Evolutionary conservation across 2,797 vertebrate genomes (phyloP), one percentile per base, ranked within the genome.

Genomic region (Rhynchonycteris naso): DNA sequence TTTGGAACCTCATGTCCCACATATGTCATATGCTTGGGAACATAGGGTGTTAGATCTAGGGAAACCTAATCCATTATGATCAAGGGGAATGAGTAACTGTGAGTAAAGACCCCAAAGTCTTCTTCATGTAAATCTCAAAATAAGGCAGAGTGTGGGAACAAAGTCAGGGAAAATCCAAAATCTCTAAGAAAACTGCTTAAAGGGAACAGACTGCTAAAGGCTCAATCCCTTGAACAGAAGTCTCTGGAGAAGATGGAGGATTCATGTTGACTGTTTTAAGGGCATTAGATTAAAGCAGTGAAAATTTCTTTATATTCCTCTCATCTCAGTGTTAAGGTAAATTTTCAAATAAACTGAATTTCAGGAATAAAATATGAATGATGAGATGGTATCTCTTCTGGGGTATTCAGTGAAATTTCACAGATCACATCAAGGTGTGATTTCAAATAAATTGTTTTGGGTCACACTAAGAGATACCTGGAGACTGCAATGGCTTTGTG

Each of bases 351-450:
- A 93, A 93, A 65, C 65, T 72, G 33, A 75, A 85, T 89, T 94
- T 95, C n/a, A 63, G 35, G 89, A 97, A 85, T 85, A 81, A 22
- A 79, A 68, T 85, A 81, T 94, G 90, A 94, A 85, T 82, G 87
- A 82, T 84, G 72, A 96, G 76, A 15, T 88, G 22, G 28, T 58
- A 35, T 65, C 26, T 78, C 26, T 16, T 69, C 13, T 93, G 22
- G 35, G 38, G n/a, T 83, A 87, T 85, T 93, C 28, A 65, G 71
- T 84, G 58, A 94, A 88, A 88, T 90, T 92, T 91, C 74, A 90
- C 76, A 66, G 80, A 93, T 75, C 79, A 89, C 86, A 88, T 91
- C 71, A 63, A 94, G 33, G 28, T 92, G 28, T 90, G 90, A 82
- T 88, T 93, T 81, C 75, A 87, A 81, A 82, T 92, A 93, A 93